Evolutionary conservation across 2,888 invertebrate species (phyloP), one percentile per base, ranked within the genome.

Genomic region (Erynnis tages): DNA sequence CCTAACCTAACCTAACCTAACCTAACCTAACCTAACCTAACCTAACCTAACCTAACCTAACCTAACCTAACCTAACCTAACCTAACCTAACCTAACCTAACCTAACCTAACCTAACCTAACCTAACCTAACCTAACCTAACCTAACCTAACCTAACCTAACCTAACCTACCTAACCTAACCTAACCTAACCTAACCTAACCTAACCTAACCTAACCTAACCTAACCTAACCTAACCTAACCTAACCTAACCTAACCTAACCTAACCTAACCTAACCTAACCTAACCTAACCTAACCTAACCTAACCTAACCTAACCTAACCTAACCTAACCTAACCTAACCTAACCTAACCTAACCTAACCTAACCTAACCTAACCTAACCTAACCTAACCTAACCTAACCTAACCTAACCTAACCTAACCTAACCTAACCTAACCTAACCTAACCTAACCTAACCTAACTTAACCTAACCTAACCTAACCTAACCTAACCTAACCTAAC

Each of bases 211-310:
- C 43, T 38, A 38, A 38, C 38, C 38, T 38, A 38, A 38, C 38
- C 47, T 47, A 47, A 47, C 52, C 52, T 52, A 52, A 52, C 52
- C 52, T 52, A 52, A 52, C 43, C 52, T 44, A 43, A 52, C 35
- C 44, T 44, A 34, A 45, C 45, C 45, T 45, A 46, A 46, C 46
- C 46, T 46, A 46, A 46, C 46, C 46, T 46, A 46, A 46, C 46
- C 46, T 46, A 46, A 46, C 46, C 46, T 46, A 46, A 46, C 46
- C 46, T 46, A 46, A 46, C 46, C 46, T 46, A 46, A 46, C 46
- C 46, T 46, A 46, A 46, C 46, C 46, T 46, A 46, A 46, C 46
- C 46, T 46, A 46, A 46, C 46, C 46, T 46, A 46, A 46, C 46
- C 46, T 34, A 46, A 46, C 46, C 46, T 46, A 46, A 46, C 46